Conservation (phyloP, 2,113 vertebrate genomes). For the Philantomba maxwellii region DNA sequence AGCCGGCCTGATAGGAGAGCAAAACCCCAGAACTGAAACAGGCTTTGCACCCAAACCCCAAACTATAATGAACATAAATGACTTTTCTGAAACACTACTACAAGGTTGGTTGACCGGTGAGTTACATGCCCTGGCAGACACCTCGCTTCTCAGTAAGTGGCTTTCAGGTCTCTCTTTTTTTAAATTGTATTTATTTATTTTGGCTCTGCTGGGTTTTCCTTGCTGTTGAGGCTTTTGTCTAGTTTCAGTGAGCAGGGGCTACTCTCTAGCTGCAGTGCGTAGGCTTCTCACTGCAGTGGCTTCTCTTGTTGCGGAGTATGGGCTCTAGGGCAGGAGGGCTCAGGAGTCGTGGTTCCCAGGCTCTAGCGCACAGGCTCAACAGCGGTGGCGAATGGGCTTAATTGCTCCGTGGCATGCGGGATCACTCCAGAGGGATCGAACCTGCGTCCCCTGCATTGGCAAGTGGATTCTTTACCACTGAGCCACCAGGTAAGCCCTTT, state of each 20-base stretch:
- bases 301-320: background rate
- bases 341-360: background rate
- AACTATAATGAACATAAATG: background rate
- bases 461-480: background rate
- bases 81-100: background rate
- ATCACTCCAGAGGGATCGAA: background rate
- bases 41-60: conserved; percentile 40
- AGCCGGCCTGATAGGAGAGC: background rate
- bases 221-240: background rate
- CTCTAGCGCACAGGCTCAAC: background rate
- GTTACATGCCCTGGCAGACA: background rate
- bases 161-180: background rate
- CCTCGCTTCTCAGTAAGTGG: background rate
- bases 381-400: background rate
- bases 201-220: background rate
- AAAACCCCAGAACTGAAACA: conserved; percentile 29
- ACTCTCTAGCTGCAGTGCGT: background rate
- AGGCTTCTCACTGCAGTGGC: background rate
- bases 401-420: background rate
- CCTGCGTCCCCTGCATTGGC: background rate
- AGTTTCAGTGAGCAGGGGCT: background rate
- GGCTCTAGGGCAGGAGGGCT: background rate
- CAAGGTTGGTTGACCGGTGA: background rate
- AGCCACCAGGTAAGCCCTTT: background rate
- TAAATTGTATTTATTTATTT: background rate